Base-by-base conservation (phyloP, 1,140 invertebrate genomes). In the Octopus sinensis region DNA sequence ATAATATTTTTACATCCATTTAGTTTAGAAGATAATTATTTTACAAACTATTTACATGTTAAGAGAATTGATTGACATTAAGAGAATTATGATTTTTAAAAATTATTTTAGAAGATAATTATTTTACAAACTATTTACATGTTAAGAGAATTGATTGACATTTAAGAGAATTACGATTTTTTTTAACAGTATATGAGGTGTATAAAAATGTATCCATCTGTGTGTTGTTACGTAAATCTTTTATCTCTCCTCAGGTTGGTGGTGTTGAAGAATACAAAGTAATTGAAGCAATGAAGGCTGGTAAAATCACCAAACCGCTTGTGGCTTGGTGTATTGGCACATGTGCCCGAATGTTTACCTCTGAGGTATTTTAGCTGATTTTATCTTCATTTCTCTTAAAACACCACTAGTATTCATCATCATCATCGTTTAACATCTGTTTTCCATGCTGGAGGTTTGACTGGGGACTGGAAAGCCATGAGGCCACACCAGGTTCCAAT, bases 231-330 rank as follows among this genome's bases (percentile, higher is more conserved):
- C 62, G 51, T 51, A 5, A 76, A 52, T 80, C n/a, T 79, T n/a
- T 80, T 43, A 71, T 73, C 5, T 13, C 76, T 43, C 71, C 79
- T 10, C 82, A 89, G 89, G 90, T 99, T 54, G 98, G 98, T 13
- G 98, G 98, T n/a, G 93, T 95, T n/a, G 98, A 99, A 91, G 98
- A 99, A 88, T 99, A 99, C 89, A 95, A 98, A 88, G 96, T 99
- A 9, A 97, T 97, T 85, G 92, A 95, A 71, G 97, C 97, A 2
- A 92, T 99, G 0, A 93, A 95, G 86, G 92, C 93, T 73, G 94
- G 94, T 6, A 92, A 93, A 78, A 94, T 99, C 78, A 97, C 94
- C 23, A 99, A 99, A 90, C 98, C 98, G 0, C 87, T 99, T 71
- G 95, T 99, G 4, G 97, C 97, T 13, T 99, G 98, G 98, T 99